phyloP scores from a whole-genome alignment of 2,888 invertebrate genomes.

The Atethmia centrago region DNA sequence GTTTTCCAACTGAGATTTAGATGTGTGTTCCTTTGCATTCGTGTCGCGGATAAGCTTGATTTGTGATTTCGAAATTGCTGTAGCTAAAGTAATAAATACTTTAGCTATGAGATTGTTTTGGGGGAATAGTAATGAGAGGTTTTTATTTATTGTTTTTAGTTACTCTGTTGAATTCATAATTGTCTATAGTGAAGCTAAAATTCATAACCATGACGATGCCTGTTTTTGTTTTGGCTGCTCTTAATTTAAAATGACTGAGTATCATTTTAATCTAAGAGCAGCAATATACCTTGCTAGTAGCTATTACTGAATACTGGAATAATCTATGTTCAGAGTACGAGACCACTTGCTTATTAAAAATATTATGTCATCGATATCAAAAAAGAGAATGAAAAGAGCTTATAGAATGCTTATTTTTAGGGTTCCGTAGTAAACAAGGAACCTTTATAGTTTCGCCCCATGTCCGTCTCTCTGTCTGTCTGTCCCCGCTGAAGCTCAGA shows the following conservation, averaged over 20 bases:
- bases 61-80: conserved; percentile 58
- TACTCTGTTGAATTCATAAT: conserved; percentile 38
- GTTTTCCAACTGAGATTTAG: conserved; percentile 65
- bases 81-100: conserved; percentile 34
- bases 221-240: background rate
- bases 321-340: background rate
- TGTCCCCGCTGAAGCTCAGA: no score
- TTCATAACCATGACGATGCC: background rate
- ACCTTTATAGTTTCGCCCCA: no score
- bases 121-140: conserved; percentile 52
- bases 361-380: background rate
- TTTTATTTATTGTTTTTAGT: conserved; percentile 48
- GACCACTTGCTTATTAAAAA: conserved; percentile 6
- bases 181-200: background rate
- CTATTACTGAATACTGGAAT: background rate
- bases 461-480: no score
- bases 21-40: conserved; percentile 64
- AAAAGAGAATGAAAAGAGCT: background rate
- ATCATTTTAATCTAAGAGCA: no score
- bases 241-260: conserved; percentile 1
- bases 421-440: no score
- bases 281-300: background rate
- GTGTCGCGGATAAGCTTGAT: conserved; percentile 62
- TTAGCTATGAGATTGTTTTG: conserved; percentile 36
- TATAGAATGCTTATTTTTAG: background rate